These are phyloP conservation scores for Hemiprocne comata DNA, from an alignment of 2,113 vertebrate genomes.

Conservation along the genomic window DNA sequence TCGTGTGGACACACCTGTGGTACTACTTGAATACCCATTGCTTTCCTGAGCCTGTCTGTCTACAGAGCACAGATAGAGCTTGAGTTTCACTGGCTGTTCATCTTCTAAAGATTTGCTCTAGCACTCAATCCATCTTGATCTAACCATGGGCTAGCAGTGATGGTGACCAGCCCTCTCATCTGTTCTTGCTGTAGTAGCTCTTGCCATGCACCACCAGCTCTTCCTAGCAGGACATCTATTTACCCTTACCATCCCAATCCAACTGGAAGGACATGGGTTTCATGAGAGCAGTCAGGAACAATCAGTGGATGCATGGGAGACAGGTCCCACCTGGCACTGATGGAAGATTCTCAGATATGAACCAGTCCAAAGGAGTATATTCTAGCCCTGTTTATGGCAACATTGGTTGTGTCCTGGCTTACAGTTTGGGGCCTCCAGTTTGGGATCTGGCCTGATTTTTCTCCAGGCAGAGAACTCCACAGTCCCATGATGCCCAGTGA, in stretches of 20 bases:
- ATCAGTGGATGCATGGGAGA: not conserved
- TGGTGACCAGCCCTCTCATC: not conserved
- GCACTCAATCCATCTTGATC: not conserved
- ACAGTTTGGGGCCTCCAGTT: not conserved
- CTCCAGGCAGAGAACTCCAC: not conserved
- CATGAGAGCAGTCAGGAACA: not conserved
- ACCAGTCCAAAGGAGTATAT: not conserved
- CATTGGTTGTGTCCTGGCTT: not conserved
- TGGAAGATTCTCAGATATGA: not conserved
- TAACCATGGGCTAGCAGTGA: not conserved
- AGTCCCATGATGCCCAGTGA: rapidly evolving
- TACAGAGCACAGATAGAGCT: not conserved
- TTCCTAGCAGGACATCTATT: not conserved
- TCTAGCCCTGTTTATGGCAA: not conserved
- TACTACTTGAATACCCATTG: not conserved
- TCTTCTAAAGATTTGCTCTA: not conserved
- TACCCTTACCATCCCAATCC: not conserved
- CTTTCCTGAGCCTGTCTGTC: not conserved
- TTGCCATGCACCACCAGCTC: not conserved
- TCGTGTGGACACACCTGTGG: not conserved
- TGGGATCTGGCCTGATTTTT: not conserved
- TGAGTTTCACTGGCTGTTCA: not conserved
- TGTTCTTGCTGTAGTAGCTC: not conserved
- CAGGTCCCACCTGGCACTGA: not conserved
- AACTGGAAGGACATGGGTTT: not conserved